phyloP scores from a whole-genome alignment of 2,888 invertebrate species.

The Cyclophora punctaria region DNA sequence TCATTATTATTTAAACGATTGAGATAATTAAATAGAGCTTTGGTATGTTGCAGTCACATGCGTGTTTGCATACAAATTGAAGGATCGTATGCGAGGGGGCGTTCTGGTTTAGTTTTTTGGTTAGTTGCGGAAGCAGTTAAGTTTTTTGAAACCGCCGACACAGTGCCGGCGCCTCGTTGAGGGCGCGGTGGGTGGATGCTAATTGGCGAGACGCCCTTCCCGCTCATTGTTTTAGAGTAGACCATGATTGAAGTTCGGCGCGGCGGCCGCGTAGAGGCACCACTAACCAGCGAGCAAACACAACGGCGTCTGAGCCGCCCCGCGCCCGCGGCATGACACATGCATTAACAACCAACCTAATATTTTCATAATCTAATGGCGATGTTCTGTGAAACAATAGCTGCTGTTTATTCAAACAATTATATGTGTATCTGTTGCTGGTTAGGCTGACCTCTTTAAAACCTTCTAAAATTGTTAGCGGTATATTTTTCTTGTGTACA shows the following conservation, averaged over 20 bases:
- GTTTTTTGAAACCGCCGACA: slow-evolving; percentile 40
- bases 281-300: slow-evolving; percentile 68
- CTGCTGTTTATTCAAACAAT: slow-evolving; percentile 63
- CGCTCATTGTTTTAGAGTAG: slow-evolving; percentile 74
- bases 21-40: slow-evolving; percentile 46
- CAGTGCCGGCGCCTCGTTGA: slow-evolving; percentile 52
- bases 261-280: slow-evolving; percentile 42
- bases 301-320: slow-evolving; percentile 44
- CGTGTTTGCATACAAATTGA: slow-evolving; percentile 36
- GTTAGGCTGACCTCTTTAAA: slow-evolving; percentile 73
- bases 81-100: slow-evolving; percentile 22
- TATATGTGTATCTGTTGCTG: slow-evolving; percentile 66
- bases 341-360: slow-evolving; percentile 72
- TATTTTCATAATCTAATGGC: slow-evolving; percentile 76
- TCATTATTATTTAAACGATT: slow-evolving; percentile 45
- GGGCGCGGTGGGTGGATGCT: slow-evolving; percentile 66
- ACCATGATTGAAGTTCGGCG: slow-evolving; percentile 72
- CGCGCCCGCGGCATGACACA: slow-evolving; percentile 64
- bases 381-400: slow-evolving; percentile 74
- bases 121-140: slow-evolving; percentile 44
- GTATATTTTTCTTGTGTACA: slow-evolving; percentile 44
- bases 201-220: slow-evolving; percentile 69
- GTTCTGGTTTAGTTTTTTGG: slow-evolving; percentile 40
- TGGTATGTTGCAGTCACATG: slow-evolving; percentile 42
- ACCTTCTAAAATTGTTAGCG: slow-evolving; percentile 65